Base-by-base conservation (phyloP, 2,113 vertebrate genomes). In the Struthidea cinerea region DNA sequence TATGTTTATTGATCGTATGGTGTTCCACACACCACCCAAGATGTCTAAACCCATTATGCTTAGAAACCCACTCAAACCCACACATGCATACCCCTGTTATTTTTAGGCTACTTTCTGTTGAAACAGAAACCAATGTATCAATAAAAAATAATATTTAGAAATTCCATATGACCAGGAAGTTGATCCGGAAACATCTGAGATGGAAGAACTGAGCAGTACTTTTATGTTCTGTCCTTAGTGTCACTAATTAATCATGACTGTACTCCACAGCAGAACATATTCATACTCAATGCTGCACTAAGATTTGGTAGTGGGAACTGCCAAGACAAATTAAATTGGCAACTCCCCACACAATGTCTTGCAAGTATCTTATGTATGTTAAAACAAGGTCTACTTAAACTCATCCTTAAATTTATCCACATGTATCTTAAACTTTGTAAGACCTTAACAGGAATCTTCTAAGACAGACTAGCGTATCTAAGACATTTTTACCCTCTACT, bases 81-180 rank as follows among this genome's bases (percentile, higher is more conserved):
- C 21, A 50, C 10, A 28, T 0, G 2, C 10, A 14, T 5, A 21
- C 18, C 3, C 10, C 35, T 35, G 11, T 28, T 65, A 64, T 2
- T 7, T 3, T 9, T 8, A 46, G 37, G 17, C 6, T 74, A 30
- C 13, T 46, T 84, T 67, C 49, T 53, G 42, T 2, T 68, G 49
- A 68, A 50, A 60, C 7, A 60, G 44, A 87, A 93, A 39, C 6
- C 8, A 61, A 50, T 1, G 1, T 9, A 77, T 6, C 16, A 50
- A 30, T 9, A 5, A 53, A 37, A 53, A 82, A 49, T n/a, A 37
- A 14, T 4, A 4, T 10, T 67, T 60, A 59, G 44, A 73, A 90
- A 80, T 53, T 5, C 17, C 10, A 0, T 21, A 55, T 41, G 42
- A 55, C 11, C 3, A 2, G 11, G 17, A 77, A 70, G 12, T 7